Conservation (phyloP, 2,888 invertebrate species). For the Nemoura dubitans region DNA sequence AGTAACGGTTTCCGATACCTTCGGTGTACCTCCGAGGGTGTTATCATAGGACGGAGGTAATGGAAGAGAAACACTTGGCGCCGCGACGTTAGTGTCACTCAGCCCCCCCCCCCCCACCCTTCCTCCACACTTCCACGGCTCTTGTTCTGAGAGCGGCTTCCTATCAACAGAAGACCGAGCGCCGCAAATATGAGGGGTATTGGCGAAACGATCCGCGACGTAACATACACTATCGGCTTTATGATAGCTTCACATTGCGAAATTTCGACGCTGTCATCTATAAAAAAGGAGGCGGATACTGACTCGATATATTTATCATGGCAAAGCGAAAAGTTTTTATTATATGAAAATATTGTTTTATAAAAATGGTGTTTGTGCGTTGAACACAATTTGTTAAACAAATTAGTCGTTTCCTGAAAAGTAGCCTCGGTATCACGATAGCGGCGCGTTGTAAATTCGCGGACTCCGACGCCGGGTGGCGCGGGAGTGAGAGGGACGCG, state of each 20-base stretch:
- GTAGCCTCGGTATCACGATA: not conserved
- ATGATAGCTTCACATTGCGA: not conserved
- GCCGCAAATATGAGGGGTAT: not conserved
- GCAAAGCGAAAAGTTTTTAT: not conserved
- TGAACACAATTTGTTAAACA: not conserved
- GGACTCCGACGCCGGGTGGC: not conserved
- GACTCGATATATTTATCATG: not conserved
- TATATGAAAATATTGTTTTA: not conserved
- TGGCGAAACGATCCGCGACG: not conserved
- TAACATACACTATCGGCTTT: conserved; percentile 7
- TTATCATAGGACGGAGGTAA: conserved; percentile 32
- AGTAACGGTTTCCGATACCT: conserved; percentile 37
- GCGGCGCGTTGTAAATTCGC: not conserved
- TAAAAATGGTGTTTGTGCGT: not conserved
- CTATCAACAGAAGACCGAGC: not conserved
- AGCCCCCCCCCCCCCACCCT: not conserved
- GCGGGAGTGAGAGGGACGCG: too few species aligned
- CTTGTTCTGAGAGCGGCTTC: not conserved
- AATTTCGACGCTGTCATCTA: not conserved
- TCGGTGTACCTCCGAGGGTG: not conserved
- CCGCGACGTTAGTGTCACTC: conserved; percentile 22
- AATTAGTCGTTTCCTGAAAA: not conserved
- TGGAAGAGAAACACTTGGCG: conserved; percentile 40
- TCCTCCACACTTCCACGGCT: not conserved
- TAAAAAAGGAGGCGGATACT: not conserved